Evolutionary conservation across 2,888 invertebrate genomes (phyloP).

Genomic region (Pseudoips prasinana): DNA sequence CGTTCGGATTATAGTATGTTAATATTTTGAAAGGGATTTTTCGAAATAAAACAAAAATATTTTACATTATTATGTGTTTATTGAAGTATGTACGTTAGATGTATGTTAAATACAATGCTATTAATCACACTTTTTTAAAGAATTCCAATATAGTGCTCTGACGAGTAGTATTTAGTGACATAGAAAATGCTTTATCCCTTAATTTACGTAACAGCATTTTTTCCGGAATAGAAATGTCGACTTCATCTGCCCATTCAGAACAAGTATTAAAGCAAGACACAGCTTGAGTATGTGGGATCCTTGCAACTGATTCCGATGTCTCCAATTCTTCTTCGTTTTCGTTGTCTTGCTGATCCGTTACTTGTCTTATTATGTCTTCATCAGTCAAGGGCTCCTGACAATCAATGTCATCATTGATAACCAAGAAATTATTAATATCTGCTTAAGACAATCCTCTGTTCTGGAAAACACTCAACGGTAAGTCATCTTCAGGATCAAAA

Average conservation of each 20-base stretch:
- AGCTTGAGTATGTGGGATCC: conserved; percentile 6
- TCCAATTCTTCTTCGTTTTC: conserved; percentile 8
- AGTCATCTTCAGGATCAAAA: conserved; percentile 7
- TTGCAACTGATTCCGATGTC: conserved; percentile 8
- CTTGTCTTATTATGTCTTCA: conserved; percentile 13
- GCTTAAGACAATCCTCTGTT: conserved; percentile 10
- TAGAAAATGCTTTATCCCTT: background rate
- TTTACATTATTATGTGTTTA: too few relatives aligned
- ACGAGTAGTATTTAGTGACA: background rate
- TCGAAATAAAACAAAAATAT: too few relatives aligned
- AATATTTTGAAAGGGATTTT: too few relatives aligned
- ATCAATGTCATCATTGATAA: conserved; percentile 10
- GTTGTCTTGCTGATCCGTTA: conserved; percentile 6
- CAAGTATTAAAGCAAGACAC: conserved; percentile 8
- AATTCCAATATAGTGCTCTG: conserved; percentile 4
- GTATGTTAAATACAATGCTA: conserved; percentile 4
- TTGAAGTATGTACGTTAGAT: background rate
- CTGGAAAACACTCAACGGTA: conserved; percentile 3
- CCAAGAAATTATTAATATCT: conserved; percentile 9
- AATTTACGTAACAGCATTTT: conserved; percentile 5
- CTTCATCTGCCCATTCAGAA: conserved; percentile 11
- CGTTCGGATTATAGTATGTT: too few relatives aligned
- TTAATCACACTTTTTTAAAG: background rate
- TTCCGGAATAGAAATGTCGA: conserved; percentile 8
- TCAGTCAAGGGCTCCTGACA: conserved; percentile 10